phyloP scores from a whole-genome alignment of 2,888 invertebrate species.

The Orthosia gracilis region DNA sequence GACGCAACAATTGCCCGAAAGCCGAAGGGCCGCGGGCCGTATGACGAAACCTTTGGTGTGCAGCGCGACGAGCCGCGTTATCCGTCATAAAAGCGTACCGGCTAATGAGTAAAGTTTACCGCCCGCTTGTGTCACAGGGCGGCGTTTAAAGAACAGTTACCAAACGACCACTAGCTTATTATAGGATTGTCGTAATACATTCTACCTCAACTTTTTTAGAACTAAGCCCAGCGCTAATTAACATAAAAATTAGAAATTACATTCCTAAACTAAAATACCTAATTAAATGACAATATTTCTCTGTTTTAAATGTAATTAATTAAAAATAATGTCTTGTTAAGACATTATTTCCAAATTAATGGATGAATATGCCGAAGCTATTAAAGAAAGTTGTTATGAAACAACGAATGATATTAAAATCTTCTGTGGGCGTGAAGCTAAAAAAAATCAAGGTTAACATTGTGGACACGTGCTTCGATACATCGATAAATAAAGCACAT shows the following conservation, averaged over 20 bases:
- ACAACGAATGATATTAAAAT: conserved; percentile 38
- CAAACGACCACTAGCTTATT: conserved; percentile 46
- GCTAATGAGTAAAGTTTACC: conserved; percentile 77
- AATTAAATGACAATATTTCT: conserved; percentile 45
- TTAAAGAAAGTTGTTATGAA: conserved; percentile 51
- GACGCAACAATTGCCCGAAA: conserved; percentile 58
- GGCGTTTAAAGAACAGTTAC: conserved; percentile 47
- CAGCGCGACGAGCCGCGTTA: conserved; percentile 53
- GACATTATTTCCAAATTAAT: conserved; percentile 20
- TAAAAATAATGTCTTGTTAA: conserved; percentile 38
- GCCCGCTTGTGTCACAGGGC: conserved; percentile 54
- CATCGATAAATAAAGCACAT: conserved; percentile 33
- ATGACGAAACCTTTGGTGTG: conserved; percentile 50
- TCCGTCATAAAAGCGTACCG: conserved; percentile 70
- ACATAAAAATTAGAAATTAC: conserved; percentile 50
- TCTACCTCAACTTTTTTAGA: conserved; percentile 35
- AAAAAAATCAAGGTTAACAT: conserved; percentile 51
- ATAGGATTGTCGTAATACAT: conserved; percentile 47
- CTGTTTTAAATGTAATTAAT: conserved; percentile 32
- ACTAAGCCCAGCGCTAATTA: conserved; percentile 41
- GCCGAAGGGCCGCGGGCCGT: conserved; percentile 38
- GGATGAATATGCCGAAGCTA: conserved; percentile 34
- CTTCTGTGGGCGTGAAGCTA: conserved; percentile 40
- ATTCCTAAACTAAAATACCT: conserved; percentile 18
- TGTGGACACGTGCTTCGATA: conserved; percentile 46